phyloP scores from a whole-genome alignment of 2,888 invertebrate genomes.

The Zhuqinia jingwanae region DNA sequence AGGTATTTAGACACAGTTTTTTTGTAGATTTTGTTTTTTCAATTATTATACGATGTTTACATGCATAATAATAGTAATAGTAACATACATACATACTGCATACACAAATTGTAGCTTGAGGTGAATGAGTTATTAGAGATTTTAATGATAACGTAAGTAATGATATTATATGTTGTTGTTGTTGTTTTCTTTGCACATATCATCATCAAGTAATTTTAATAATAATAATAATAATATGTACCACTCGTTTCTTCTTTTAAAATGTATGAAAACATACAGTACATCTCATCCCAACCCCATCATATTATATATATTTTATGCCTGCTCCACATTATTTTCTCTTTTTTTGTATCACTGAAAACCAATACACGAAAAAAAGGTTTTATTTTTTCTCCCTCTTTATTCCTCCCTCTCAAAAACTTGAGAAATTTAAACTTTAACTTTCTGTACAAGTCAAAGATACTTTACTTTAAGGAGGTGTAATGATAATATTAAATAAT shows the following conservation, averaged over 20 bases:
- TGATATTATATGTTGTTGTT: background rate
- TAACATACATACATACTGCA: background rate
- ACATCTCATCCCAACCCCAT: background rate
- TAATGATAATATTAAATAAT: slow-evolving; percentile 32
- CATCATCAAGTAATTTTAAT: too few species aligned
- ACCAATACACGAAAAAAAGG: background rate
- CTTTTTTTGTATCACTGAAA: slow-evolving; percentile 23
- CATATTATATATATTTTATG: too few species aligned
- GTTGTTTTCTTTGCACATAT: slow-evolving; percentile 5
- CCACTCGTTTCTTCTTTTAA: too few species aligned
- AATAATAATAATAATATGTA: too few species aligned
- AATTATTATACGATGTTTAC: background rate
- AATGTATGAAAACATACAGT: too few species aligned
- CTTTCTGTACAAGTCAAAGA: slow-evolving; percentile 7
- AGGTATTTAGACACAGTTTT: slow-evolving; percentile 62
- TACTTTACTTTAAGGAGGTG: background rate
- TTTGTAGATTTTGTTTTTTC: slow-evolving; percentile 33
- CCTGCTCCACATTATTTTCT: background rate
- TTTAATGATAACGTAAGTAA: slow-evolving; percentile 14
- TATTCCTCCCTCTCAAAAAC: background rate
- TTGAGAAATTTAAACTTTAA: background rate
- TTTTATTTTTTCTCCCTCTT: background rate
- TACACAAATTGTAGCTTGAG: slow-evolving; percentile 22
- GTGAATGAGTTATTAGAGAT: background rate
- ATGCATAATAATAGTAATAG: background rate